These are phyloP conservation scores for Balearica regulorum DNA, from an alignment of 2,797 vertebrate genomes.

Conservation along the genomic window DNA sequence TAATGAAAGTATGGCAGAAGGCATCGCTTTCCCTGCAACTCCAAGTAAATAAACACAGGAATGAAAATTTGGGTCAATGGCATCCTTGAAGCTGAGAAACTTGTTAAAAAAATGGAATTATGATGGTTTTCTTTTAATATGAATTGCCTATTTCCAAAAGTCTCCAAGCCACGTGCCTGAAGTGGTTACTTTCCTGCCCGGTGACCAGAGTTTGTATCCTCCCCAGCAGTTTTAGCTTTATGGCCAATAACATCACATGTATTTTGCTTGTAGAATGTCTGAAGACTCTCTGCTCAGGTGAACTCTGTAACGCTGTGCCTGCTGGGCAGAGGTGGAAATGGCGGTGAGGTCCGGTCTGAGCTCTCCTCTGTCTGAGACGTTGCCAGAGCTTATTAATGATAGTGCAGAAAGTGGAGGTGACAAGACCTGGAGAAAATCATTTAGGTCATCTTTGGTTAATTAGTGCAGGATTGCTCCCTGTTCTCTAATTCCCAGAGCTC, in stretches of 20 bases:
- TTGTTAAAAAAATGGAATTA: background rate
- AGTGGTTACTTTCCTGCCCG: background rate
- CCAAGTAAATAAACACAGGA: background rate
- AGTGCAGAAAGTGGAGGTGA: background rate
- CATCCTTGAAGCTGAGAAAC: background rate
- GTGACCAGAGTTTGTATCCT: background rate
- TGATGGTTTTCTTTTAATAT: background rate
- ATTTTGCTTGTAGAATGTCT: background rate
- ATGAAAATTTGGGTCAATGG: background rate
- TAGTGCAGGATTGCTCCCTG: background rate
- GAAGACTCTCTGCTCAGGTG: background rate
- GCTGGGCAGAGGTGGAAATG: background rate
- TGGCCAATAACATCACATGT: background rate
- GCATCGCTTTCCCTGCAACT: background rate
- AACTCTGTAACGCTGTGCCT: background rate
- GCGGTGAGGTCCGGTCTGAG: background rate
- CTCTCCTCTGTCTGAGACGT: background rate
- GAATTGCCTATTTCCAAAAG: background rate
- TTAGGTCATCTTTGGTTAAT: background rate
- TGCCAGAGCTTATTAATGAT: background rate
- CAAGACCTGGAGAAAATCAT: background rate
- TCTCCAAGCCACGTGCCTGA: background rate
- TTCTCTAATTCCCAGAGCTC: background rate
- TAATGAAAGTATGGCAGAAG: background rate
- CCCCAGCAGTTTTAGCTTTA: background rate